Evolutionary conservation across 2,888 invertebrate genomes (phyloP), one percentile per base, ranked within the genome.

Genomic region (Pilophorus perplexus): DNA sequence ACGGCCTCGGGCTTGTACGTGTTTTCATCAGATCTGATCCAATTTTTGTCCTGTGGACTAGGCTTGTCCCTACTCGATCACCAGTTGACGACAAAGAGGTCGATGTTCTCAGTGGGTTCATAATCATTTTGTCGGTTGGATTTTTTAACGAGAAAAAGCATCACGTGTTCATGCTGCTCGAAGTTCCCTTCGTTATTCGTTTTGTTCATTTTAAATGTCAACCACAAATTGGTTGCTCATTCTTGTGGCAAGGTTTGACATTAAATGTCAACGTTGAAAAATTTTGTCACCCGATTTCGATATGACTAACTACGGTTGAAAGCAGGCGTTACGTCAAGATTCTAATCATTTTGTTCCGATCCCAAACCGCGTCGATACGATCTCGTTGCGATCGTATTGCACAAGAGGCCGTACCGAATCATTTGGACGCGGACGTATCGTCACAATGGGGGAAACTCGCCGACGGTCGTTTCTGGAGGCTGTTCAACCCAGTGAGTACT

Each of bases 331-430:
- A n/a, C n/a, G n/a, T n/a, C n/a, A n/a, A n/a, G n/a, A n/a, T n/a
- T n/a, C n/a, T n/a, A n/a, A 28, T 33, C 27, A 20, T 52, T 52
- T 52, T 27, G 16, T 33, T 52, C 52, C 28, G 12, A 27, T n/a
- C n/a, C 28, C 16, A 33, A 52, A 28, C 18, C 12, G 28, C 12
- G 52, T 20, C 37, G 38, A 18, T 22, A 14, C 2, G 54, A n/a
- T 22, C n/a, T n/a, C 22, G 55, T 37, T 37, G 22, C 28, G 37
- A 37, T 37, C 55, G 55, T 37, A 37, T 55, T 55, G 55, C 55
- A 55, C 55, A 37, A 55, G 55, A 37, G 16, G 37, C 37, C 55
- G 55, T 22, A 20, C 37, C 55, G 55, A 55, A 55, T 55, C 55
- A 12, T 20, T 55, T 55, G 37, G 55, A 22, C 20, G 37, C 55